Base-by-base conservation (phyloP, 2,113 vertebrate genomes). In the Halichoerus grypus region DNA sequence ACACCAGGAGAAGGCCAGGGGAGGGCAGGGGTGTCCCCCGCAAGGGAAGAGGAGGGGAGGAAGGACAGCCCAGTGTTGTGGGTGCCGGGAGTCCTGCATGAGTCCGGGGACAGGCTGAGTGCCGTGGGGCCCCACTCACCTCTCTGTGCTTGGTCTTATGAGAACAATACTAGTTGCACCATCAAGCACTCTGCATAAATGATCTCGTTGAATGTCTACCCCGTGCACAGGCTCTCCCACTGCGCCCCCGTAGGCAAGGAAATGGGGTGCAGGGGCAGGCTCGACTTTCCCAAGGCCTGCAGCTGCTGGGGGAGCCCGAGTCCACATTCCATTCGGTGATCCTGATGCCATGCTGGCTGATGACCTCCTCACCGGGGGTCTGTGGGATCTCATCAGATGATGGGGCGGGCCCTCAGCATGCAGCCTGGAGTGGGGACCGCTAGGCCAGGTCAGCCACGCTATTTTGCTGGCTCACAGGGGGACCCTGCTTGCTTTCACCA, bases 131-230 rank as follows among this genome's bases (percentile, higher is more conserved):
- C 49, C 21, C 76, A 33, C 76, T 79, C 72, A 46, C 72, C 39
- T 15, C 39, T 46, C 42, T 21, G 65, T 72, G 72, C 24, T 14
- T 46, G 39, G 39, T 74, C 39, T 26, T 1, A 0, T 0, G 22
- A 22, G 36, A 42, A 39, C 71, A 24, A 14, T 11, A 12, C 28
- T 2, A 6, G 28, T 31, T 33, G 72, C 5, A 13, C 22, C 74
- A 46, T 15, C 74, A 31, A 49, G 42, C 74, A 36, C 67, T 49
- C 13, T 2, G 74, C 42, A 28, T 28, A 9, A 16, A 18, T 8
- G 0, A 49, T 9, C 42, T 26, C 14, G 0, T 31, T 77, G 1
- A 22, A 49, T 42, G 14, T 15, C 31, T 1, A 1, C 26, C 74
- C 42, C 26, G 3, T 15, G 15, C 26, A 16, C 72, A 16, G 3